These are phyloP conservation scores for Tolypeutes matacus DNA, from an alignment of 2,797 vertebrate species.

Conservation along the genomic window DNA sequence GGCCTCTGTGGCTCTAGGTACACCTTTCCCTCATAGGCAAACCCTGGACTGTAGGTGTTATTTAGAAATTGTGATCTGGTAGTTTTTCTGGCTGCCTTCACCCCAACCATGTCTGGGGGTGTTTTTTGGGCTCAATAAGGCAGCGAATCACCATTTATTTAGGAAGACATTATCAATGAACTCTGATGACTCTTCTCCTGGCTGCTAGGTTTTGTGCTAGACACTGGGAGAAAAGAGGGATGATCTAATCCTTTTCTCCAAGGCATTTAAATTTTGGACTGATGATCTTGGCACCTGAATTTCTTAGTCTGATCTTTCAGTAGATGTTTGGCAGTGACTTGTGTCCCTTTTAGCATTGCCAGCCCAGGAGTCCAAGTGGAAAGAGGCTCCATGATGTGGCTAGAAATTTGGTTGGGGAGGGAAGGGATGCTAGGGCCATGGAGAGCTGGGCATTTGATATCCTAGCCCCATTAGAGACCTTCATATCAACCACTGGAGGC, in stretches of 20 bases:
- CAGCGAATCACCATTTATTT: neutral
- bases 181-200: neutral
- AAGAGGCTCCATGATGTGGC: neutral
- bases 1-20: neutral
- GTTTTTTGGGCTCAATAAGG: neutral
- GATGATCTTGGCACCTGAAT: neutral
- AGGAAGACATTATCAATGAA: constrained; percentile 22
- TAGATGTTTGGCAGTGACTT: neutral
- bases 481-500: neutral
- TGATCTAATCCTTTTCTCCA: neutral
- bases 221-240: neutral
- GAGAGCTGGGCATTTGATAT: neutral
- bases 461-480: neutral
- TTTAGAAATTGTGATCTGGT: neutral
- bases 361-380: neutral
- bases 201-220: neutral
- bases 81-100: constrained; percentile 19
- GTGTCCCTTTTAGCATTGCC: constrained; percentile 11
- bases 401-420: neutral
- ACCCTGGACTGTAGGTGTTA: neutral
- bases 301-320: constrained; percentile 41
- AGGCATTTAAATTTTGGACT: constrained; percentile 30
- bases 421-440: neutral
- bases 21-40: neutral
- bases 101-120: neutral